A percentile compares a stretch with the other conserved stretches of the same genome.
Conservation (phyloP, 2,113 vertebrate genomes). For the Ovis aries region ARS-UI_Ramb_v3.0 NC_056055.1:22059001-22059500, state of each 20-base stretch:
- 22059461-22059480: no score
- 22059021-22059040: background rate
- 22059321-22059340: no score
- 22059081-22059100: background rate
- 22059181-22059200: background rate
- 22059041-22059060: background rate
- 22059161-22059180: background rate
- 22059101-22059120: background rate
- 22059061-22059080: background rate
- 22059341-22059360: no score
- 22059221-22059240: background rate
- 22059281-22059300: background rate
- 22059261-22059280: background rate
- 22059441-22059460: no score
- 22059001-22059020: background rate
- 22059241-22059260: background rate
- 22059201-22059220: background rate
- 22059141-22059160: background rate
- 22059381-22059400: no score
- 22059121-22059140: background rate
- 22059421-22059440: no score
- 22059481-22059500: no score
- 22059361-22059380: fast-evolving
- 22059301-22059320: background rate
- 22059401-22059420: no score